Conservation (phyloP, 2,797 vertebrate genomes). For the Aplochiton taeniatus region DNA sequence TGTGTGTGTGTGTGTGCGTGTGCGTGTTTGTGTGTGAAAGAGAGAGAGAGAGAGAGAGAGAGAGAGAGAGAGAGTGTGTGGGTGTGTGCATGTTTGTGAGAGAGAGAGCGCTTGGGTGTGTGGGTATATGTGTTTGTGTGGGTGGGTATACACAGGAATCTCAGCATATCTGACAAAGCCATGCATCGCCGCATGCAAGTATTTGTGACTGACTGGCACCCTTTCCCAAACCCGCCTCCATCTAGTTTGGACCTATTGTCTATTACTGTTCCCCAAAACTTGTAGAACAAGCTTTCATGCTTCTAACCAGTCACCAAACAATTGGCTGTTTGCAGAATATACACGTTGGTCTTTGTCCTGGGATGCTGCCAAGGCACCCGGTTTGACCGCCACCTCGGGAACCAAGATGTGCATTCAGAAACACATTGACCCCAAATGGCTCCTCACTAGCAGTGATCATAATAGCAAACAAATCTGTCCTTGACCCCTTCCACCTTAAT, state of each 20-base stretch:
- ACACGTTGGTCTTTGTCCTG: not conserved
- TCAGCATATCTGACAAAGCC: too few relatives aligned
- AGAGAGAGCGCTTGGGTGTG: not conserved
- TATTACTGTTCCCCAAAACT: constrained; percentile 6
- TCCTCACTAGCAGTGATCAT: too few relatives aligned
- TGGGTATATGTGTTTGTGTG: constrained; percentile 13
- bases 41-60: too few relatives aligned
- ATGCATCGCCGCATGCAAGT: too few relatives aligned
- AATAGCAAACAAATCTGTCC: too few relatives aligned
- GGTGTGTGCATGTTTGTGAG: constrained; percentile 4
- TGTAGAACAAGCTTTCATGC: constrained; percentile 11
- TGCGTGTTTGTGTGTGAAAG: too few relatives aligned
- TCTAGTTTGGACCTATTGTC: not conserved
- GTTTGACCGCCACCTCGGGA: too few relatives aligned
- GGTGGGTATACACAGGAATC: not conserved
- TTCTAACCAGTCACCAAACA: constrained; percentile 1
- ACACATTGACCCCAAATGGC: too few relatives aligned
- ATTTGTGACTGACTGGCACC: not conserved
- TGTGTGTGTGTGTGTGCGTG: not conserved
- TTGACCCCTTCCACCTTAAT: too few relatives aligned
- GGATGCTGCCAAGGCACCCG: not conserved
- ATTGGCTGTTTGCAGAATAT: not conserved
- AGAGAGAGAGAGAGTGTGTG: not conserved
- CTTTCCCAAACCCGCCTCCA: not conserved
- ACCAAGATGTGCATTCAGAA: too few relatives aligned